Conservation (phyloP, 2,888 invertebrate genomes). For the Chrysolina americana region DNA sequence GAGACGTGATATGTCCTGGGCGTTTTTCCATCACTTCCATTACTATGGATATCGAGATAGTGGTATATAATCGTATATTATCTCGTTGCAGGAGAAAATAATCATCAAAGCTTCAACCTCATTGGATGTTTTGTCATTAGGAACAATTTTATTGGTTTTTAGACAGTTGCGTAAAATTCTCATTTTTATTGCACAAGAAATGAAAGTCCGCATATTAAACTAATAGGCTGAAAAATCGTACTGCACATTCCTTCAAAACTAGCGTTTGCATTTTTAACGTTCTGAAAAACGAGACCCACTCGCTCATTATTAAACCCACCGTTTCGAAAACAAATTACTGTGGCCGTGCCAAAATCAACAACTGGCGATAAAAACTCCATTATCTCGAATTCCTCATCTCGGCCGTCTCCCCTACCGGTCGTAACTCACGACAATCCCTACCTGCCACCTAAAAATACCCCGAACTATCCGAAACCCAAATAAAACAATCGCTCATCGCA, state of each 20-base stretch:
- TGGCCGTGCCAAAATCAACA: not conserved
- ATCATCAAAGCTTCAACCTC: too few relatives aligned
- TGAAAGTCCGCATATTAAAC: too few relatives aligned
- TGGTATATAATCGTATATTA: too few relatives aligned
- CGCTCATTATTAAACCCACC: not conserved
- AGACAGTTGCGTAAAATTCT: too few relatives aligned
- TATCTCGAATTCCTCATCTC: constrained; percentile 9
- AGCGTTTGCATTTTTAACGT: not conserved
- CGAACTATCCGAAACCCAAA: constrained; percentile 16
- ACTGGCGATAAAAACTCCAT: constrained; percentile 10
- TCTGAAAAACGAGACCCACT: not conserved
- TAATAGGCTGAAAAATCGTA: too few relatives aligned
- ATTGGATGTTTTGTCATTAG: too few relatives aligned
- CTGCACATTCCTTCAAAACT: not conserved
- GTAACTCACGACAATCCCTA: constrained; percentile 10
- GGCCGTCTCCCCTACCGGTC: not conserved
- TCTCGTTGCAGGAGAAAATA: too few relatives aligned
- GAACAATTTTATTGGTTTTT: too few relatives aligned
- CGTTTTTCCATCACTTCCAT: too few relatives aligned
- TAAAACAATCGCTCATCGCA: constrained; percentile 25
- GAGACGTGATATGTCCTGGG: too few relatives aligned
- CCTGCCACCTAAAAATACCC: constrained; percentile 13
- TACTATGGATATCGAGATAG: too few relatives aligned
- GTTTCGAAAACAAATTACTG: not conserved
- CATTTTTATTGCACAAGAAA: too few relatives aligned